phyloP scores from a whole-genome alignment of 2,797 vertebrate genomes.

The Syndactyla subalaris region DNA sequence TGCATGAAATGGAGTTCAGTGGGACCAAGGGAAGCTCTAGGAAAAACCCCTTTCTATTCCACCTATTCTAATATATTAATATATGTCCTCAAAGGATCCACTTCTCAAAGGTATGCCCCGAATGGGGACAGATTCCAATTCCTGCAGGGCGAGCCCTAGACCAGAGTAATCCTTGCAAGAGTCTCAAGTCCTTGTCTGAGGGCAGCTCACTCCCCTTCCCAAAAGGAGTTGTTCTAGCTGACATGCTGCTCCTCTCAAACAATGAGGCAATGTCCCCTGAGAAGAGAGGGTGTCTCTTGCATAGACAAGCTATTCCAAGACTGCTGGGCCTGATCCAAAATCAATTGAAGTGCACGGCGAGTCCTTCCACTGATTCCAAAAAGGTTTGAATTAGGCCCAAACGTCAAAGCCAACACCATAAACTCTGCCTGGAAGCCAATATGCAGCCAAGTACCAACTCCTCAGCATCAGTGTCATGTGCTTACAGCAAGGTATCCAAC shows the following conservation, averaged over 20 bases:
- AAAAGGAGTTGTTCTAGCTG: background rate
- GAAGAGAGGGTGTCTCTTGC: constrained; percentile 1
- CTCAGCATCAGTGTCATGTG: background rate
- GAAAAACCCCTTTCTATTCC: background rate
- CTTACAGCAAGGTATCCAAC: background rate
- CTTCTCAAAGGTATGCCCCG: background rate
- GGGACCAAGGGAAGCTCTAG: background rate
- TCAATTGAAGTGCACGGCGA: constrained; percentile 20
- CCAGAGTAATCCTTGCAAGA: background rate
- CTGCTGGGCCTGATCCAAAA: constrained; percentile 19
- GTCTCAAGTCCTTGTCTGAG: background rate
- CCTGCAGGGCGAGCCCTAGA: background rate
- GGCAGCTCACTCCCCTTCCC: background rate
- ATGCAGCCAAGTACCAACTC: background rate
- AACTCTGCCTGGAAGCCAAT: constrained; percentile 40
- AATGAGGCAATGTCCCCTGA: background rate
- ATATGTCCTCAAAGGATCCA: background rate
- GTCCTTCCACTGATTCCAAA: constrained; percentile 27
- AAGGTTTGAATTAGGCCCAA: constrained; percentile 46
- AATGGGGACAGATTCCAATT: background rate
- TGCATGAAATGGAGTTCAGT: background rate
- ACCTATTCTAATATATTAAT: background rate
- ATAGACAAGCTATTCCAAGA: background rate
- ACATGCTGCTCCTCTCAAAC: background rate
- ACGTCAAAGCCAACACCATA: constrained; percentile 42